These are phyloP conservation scores for Ommatoiulus sabulosus DNA, from an alignment of 2,888 invertebrate species.

Conservation along the genomic window DNA sequence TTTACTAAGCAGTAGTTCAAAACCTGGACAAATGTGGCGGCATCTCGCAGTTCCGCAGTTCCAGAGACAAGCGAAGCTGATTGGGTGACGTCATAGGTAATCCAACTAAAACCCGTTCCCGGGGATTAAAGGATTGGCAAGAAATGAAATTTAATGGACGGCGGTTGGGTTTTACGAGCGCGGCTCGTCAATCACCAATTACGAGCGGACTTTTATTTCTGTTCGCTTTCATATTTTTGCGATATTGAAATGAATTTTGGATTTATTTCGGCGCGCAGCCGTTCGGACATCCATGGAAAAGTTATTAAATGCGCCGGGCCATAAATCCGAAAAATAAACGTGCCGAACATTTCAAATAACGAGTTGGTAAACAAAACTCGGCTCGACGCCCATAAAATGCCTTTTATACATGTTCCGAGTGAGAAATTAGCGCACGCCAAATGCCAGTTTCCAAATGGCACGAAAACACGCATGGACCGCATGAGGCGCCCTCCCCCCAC, in stretches of 20 bases:
- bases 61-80: too few species aligned
- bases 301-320: neutral
- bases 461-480: neutral
- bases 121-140: neutral
- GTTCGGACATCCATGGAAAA: slow-evolving; percentile 19
- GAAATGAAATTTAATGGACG: neutral
- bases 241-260: slow-evolving; percentile 5
- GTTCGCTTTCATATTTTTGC: slow-evolving; percentile 11
- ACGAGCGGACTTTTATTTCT: neutral
- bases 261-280: neutral
- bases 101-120: neutral
- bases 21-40: too few species aligned
- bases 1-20: too few species aligned
- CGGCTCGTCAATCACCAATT: neutral
- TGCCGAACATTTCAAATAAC: slow-evolving; percentile 19
- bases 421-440: slow-evolving; percentile 10
- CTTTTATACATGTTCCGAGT: neutral
- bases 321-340: slow-evolving; percentile 19
- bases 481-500: neutral
- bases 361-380: slow-evolving; percentile 12
- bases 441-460: neutral
- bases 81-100: neutral
- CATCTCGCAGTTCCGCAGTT: too few species aligned
- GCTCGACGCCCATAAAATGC: neutral
- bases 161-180: neutral